Evolutionary conservation across 2,797 vertebrate species (phyloP).

Genomic region (Coluber constrictor): DNA sequence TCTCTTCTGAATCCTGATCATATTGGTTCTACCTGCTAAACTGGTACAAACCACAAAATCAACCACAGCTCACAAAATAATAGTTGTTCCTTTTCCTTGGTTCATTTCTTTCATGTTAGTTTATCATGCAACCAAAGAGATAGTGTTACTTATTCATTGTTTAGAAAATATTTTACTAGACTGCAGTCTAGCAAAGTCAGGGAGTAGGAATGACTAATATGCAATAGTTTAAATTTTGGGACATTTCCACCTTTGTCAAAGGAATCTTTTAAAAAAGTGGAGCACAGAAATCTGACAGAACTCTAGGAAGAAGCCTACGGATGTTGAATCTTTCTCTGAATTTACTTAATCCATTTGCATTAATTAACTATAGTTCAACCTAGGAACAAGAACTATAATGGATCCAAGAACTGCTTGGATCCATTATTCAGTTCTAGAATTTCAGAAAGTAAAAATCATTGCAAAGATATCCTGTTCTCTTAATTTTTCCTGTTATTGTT

Average conservation of each 20-base stretch:
- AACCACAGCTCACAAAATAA: not conserved
- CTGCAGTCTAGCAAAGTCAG: not conserved
- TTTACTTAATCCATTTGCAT: not conserved
- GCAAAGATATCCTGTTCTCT: constrained; percentile 22
- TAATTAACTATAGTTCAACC: not conserved
- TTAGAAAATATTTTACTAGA: not conserved
- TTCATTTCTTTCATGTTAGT: constrained; percentile 16
- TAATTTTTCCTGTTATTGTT: not conserved
- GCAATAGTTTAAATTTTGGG: not conserved
- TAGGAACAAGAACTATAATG: not conserved
- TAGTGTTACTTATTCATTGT: not conserved
- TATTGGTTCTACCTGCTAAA: not conserved
- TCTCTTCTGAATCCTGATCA: not conserved
- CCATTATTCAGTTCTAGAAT: not conserved
- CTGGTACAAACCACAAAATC: constrained; percentile 10
- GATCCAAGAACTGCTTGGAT: not conserved
- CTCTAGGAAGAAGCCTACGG: not conserved
- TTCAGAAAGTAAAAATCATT: constrained; percentile 28
- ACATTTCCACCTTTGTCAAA: not conserved
- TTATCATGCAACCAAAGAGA: constrained; percentile 5
- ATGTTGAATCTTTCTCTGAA: not conserved
- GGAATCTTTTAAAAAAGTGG: not conserved
- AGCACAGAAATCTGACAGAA: not conserved
- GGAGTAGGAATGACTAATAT: not conserved
- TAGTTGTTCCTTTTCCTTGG: not conserved